A percentile compares a stretch with the other conserved stretches of the same genome.
phyloP scores from a whole-genome alignment of 2,888 invertebrate genomes.

The Ypsolopha scabrella region DNA sequence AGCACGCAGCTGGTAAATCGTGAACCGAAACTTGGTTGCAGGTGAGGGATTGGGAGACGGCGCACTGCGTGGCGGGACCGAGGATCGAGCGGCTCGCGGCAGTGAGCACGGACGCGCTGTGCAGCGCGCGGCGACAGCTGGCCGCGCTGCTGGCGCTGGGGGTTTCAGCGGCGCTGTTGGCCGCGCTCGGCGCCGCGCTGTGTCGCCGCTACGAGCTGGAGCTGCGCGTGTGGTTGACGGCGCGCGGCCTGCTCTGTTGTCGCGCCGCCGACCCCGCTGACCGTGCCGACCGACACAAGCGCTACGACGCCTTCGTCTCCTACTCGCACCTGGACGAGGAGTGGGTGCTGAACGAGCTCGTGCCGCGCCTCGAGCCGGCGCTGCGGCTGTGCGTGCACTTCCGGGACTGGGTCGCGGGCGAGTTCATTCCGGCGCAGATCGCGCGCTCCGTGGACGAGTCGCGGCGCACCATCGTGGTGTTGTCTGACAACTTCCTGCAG shows the following conservation, averaged over 20 bases:
- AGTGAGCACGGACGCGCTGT: not conserved
- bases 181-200: slow-evolving; percentile 10
- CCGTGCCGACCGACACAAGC: slow-evolving; percentile 4
- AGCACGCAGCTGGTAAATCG: no score
- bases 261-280: slow-evolving; percentile 4
- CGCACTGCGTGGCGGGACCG: not conserved
- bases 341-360: slow-evolving; percentile 59
- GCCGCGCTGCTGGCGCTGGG: slow-evolving; percentile 8
- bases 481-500: slow-evolving; percentile 6
- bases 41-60: not conserved
- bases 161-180: not conserved
- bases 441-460: slow-evolving; percentile 77
- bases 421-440: slow-evolving; percentile 77
- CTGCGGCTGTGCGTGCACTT: slow-evolving; percentile 75
- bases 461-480: slow-evolving; percentile 27
- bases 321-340: slow-evolving; percentile 80
- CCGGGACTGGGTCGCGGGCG: slow-evolving; percentile 79
- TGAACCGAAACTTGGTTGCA: not conserved
- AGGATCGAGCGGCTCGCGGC: no score
- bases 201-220: slow-evolving; percentile 12
- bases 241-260: slow-evolving; percentile 9
- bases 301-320: slow-evolving; percentile 82
- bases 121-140: not conserved
- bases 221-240: slow-evolving; percentile 8
- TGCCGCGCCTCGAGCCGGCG: not conserved